Conservation (phyloP, 2,113 vertebrate species). For the Cryptotis parvus region DNA sequence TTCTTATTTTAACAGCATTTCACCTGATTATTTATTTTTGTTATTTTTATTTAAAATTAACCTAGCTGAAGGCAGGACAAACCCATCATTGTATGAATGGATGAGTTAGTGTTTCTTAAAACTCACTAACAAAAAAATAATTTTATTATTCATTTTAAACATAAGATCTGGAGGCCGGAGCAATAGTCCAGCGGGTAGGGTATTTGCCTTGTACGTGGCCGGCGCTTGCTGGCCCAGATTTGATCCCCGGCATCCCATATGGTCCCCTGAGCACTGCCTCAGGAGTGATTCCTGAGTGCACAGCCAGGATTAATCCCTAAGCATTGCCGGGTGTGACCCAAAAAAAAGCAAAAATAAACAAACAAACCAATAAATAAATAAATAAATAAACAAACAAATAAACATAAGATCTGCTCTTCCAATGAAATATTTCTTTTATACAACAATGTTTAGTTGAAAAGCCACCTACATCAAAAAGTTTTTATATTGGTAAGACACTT, state of each 20-base stretch:
- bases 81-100: not conserved
- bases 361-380: too few relatives aligned
- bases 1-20: constrained; percentile 9
- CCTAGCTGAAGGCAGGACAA: not conserved
- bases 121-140: not conserved
- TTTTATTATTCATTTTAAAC: constrained; percentile 24
- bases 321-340: too few relatives aligned
- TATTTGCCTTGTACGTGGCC: too few relatives aligned
- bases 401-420: not conserved
- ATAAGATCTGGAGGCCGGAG: not conserved
- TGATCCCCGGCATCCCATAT: too few relatives aligned
- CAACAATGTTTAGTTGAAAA: constrained; percentile 22
- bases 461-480: not conserved
- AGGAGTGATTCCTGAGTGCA: too few relatives aligned
- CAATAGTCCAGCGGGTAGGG: too few relatives aligned
- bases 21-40: not conserved
- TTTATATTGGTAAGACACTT: not conserved
- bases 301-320: too few relatives aligned
- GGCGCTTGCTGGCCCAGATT: too few relatives aligned
- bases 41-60: not conserved
- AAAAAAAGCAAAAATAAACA: too few relatives aligned
- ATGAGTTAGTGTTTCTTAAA: not conserved
- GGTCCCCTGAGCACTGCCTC: too few relatives aligned
- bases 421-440: not conserved
- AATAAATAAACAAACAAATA: too few relatives aligned